phyloP scores from a whole-genome alignment of 2,113 vertebrate genomes.

The Strigops habroptila region DNA sequence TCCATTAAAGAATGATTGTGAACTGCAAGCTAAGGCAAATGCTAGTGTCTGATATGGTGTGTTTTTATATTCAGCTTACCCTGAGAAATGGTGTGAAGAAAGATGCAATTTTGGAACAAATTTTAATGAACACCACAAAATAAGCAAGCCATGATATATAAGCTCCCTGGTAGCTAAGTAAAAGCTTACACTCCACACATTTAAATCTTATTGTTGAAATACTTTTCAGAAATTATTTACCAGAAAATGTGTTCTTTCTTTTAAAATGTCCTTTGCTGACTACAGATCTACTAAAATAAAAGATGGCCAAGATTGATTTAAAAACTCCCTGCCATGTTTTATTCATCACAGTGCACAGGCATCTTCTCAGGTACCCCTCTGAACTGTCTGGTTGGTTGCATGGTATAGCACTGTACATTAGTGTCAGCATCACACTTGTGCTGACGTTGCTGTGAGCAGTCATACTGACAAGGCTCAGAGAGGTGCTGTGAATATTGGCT shows the following conservation, averaged over 20 bases:
- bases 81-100: neutral
- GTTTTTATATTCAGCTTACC: neutral
- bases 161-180: neutral
- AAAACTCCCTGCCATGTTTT: neutral
- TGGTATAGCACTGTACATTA: neutral
- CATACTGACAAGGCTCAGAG: rapidly evolving
- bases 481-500: rapidly evolving
- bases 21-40: neutral
- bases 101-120: neutral
- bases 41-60: neutral
- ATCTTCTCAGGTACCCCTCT: neutral
- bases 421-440: neutral
- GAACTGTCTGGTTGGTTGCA: neutral
- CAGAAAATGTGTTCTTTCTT: neutral
- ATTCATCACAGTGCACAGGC: neutral
- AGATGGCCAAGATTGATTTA: neutral
- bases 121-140: neutral
- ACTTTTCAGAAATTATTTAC: neutral
- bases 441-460: neutral
- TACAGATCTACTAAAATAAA: neutral
- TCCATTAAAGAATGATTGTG: neutral
- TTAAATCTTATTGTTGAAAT: neutral
- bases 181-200: neutral
- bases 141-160: neutral
- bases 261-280: neutral